These are phyloP conservation scores for Ditylenchus weischeri DNA, from an alignment of 2,888 invertebrate genomes.

Conservation along the genomic window DNA sequence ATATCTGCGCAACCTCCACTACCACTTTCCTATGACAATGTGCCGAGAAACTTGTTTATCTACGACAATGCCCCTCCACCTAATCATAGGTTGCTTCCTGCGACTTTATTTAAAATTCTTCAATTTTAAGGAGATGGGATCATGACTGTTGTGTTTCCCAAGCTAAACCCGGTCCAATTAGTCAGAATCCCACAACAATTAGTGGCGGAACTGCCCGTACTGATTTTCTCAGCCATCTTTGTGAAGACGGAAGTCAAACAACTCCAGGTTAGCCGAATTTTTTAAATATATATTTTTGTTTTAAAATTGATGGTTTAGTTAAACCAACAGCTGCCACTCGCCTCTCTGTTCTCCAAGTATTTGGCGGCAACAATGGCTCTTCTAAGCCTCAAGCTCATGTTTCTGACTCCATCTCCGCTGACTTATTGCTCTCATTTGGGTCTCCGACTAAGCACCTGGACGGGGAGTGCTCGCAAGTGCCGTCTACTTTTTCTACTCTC, in stretches of 20 bases:
- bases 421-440: too few species aligned
- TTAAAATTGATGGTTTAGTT: slow-evolving; percentile 17
- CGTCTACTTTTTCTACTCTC: slow-evolving; percentile 43
- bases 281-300: not conserved
- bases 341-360: slow-evolving; percentile 21
- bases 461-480: slow-evolving; percentile 35
- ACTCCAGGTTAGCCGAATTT: too few species aligned
- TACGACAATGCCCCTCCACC: slow-evolving; percentile 38
- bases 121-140: slow-evolving; percentile 30
- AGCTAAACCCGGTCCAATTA: slow-evolving; percentile 27
- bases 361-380: not conserved
- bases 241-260: too few species aligned
- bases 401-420: too few species aligned
- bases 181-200: not conserved
- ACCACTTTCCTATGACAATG: slow-evolving; percentile 31
- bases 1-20: slow-evolving; percentile 19
- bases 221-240: not conserved
- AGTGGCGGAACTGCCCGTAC: slow-evolving; percentile 1
- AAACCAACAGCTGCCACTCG: slow-evolving; percentile 13
- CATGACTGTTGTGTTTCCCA: slow-evolving; percentile 26
- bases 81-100: slow-evolving; percentile 13
- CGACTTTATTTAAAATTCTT: not conserved
- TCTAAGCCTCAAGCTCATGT: too few species aligned
- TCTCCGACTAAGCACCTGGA: slow-evolving; percentile 19
- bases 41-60: slow-evolving; percentile 25